Base-by-base conservation (phyloP, 2,797 vertebrate species). In the Amniataba percoides region DNA sequence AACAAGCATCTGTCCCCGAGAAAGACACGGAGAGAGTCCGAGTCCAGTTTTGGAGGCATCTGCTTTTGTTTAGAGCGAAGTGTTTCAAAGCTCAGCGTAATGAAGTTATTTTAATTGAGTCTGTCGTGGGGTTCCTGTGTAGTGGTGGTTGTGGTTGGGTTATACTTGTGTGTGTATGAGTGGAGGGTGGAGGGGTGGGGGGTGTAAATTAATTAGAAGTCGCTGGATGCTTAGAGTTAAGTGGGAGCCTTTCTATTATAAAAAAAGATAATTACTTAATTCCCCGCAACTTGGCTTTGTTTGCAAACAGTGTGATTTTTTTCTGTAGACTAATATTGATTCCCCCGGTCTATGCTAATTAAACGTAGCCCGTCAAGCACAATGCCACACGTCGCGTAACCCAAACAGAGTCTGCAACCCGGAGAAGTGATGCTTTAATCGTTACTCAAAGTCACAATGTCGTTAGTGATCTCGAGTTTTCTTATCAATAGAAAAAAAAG, bases 101-200 rank as follows among this genome's bases (percentile, higher is more conserved):
- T 90, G 57, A 87, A 82, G 81, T 85, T 80, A 74, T 88, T 89
- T 82, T 74, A 85, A 89, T 87, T 75, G 78, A 88, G 72, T 80
- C 80, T 84, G 72, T 73, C 67, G 27, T 23, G 80, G 65, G 72
- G 83, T 62, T 81, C 51, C 61, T 86, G 74, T 48, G 57, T 66
- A 49, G 68, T 81, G 84, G 67, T 66, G 57, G 55, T 42, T 68
- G 63, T 77, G 64, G 78, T 81, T 4, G 31, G 52, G 36, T 53
- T 80, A 19, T 31, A 31, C 27, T 31, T 31, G 27, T 68, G 68
- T 82, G 78, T 81, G 71, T 77, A 51, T 31, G 69, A 49, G 65
- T 31, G 43, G 43, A 66, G 77, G 51, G 71, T 5, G 27, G 27
- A 5, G 27, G 27, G 27, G 27, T 3, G 27, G 27, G 27, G 27